phyloP scores from a whole-genome alignment of 2,113 vertebrate genomes.

The Dasyornis broadbenti region DNA sequence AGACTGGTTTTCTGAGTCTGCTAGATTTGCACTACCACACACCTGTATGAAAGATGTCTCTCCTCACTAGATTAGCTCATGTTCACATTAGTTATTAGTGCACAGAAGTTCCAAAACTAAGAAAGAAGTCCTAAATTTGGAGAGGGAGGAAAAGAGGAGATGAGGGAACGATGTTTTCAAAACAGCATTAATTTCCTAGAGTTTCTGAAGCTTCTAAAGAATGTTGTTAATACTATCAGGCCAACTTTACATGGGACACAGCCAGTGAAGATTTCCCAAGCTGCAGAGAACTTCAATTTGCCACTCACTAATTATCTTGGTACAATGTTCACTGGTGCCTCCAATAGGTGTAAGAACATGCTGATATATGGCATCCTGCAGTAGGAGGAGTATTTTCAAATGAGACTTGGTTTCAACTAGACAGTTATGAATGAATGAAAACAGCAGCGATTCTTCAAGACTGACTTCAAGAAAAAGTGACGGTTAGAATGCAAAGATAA shows the following conservation, averaged over 20 bases:
- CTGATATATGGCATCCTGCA: neutral
- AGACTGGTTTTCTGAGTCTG: neutral
- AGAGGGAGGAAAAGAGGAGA: neutral
- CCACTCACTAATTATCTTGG: neutral
- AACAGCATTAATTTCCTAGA: neutral
- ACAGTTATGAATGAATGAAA: neutral
- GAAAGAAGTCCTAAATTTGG: neutral
- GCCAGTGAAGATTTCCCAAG: neutral
- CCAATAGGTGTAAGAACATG: neutral
- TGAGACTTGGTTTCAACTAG: neutral
- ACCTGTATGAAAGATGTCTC: neutral
- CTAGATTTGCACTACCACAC: neutral
- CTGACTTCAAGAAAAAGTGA: neutral
- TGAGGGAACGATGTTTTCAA: neutral
- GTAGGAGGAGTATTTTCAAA: neutral
- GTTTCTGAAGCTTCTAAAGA: neutral
- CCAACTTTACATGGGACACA: neutral
- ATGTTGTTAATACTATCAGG: neutral
- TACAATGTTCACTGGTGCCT: neutral
- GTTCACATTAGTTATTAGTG: neutral
- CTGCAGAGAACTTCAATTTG: neutral
- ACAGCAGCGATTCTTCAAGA: neutral
- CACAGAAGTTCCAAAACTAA: neutral
- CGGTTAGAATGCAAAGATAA: neutral
- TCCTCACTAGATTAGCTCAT: neutral